Conservation (phyloP, 2,888 invertebrate species). For the Glyphotaelius pellucidus region DNA sequence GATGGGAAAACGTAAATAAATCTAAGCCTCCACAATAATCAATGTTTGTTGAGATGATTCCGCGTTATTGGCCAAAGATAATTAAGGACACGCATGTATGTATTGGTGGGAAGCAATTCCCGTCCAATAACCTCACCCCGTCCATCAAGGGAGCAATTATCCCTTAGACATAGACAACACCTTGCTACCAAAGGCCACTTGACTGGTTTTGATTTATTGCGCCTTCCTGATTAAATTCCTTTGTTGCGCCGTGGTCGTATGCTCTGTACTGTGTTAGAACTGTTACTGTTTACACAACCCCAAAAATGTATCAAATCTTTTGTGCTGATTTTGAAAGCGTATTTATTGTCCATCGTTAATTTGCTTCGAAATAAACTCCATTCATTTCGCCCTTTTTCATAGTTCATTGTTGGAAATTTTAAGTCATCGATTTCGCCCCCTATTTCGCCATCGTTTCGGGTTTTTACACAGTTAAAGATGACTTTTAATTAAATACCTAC, state of each 20-base stretch:
- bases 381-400: constrained; percentile 58
- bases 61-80: constrained; percentile 37
- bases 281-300: constrained; percentile 28
- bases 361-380: constrained; percentile 65
- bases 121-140: constrained; percentile 55
- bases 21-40: background rate
- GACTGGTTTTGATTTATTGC: constrained; percentile 64
- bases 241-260: constrained; percentile 60
- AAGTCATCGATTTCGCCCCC: constrained; percentile 13
- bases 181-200: constrained; percentile 32
- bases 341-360: constrained; percentile 62
- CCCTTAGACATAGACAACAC: constrained; percentile 47
- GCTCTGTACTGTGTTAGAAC: background rate
- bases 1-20: constrained; percentile 37
- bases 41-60: constrained; percentile 40
- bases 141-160: constrained; percentile 40
- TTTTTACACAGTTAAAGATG: background rate
- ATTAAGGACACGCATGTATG: constrained; percentile 22
- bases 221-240: constrained; percentile 65
- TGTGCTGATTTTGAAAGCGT: constrained; percentile 56
- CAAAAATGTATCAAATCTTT: constrained; percentile 55
- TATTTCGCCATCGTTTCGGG: background rate
- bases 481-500: background rate
- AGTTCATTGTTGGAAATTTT: constrained; percentile 50
- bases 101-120: constrained; percentile 33